Conservation (phyloP, 2,888 invertebrate species). For the Thereva unica region DNA sequence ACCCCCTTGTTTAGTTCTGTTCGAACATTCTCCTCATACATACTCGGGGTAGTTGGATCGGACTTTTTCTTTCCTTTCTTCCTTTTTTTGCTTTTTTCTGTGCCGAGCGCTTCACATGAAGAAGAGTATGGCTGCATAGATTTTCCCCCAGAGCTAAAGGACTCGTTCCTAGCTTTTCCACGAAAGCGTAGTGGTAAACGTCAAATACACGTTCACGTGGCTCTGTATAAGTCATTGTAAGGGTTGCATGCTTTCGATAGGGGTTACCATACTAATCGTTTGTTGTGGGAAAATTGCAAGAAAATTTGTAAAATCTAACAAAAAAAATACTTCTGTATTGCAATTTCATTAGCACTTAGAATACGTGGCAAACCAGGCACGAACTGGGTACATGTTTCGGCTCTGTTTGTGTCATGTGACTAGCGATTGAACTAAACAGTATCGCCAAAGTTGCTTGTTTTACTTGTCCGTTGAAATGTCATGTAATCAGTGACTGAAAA, state of each 20-base stretch:
- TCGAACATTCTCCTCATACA: constrained; percentile 9
- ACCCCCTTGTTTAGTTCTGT: background rate
- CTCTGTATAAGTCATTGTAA: constrained; percentile 5
- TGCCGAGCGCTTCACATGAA: background rate
- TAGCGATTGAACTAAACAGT: too few species aligned
- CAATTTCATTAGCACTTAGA: too few species aligned
- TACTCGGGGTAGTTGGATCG: constrained; percentile 11
- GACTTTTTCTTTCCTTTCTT: constrained; percentile 1
- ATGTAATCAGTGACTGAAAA: too few species aligned
- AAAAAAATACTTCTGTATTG: too few species aligned
- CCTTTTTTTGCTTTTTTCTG: background rate
- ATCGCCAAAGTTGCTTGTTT: too few species aligned
- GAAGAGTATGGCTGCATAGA: constrained; percentile 22
- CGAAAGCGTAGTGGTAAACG: constrained; percentile 30
- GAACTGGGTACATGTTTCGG: too few species aligned
- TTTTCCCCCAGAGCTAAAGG: constrained; percentile 11
- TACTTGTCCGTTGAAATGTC: too few species aligned
- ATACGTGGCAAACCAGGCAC: too few species aligned
- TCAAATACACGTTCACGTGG: constrained; percentile 24
- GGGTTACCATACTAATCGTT: constrained; percentile 17
- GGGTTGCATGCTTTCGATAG: constrained; percentile 5
- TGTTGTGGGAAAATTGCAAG: too few species aligned
- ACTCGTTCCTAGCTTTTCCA: constrained; percentile 9
- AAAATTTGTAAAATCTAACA: too few species aligned
- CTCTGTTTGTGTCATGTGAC: too few species aligned